Base-by-base conservation (phyloP, 2,113 vertebrate genomes). In the Scortum barcoo region DNA sequence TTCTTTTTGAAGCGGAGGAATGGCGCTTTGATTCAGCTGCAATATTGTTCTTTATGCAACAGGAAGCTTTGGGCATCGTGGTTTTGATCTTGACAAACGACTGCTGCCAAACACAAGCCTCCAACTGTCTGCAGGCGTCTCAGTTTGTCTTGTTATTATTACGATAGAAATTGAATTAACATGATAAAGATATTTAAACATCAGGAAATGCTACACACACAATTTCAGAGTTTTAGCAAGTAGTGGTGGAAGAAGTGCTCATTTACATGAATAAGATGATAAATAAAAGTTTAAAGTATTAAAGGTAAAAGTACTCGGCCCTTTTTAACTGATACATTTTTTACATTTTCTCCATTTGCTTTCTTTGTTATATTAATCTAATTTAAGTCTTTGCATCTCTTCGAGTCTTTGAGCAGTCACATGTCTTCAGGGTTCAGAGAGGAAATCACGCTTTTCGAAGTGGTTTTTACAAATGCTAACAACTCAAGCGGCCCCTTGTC, bases 41-140 rank as follows among this genome's bases (percentile, higher is more conserved):
- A 4, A 11, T 57, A 19, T 44, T 44, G 9, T 22, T 81, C 36
- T 40, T 24, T 36, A 17, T 65, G 53, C 36, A 71, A 40, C 76
- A 85, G 89, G 78, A 85, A 86, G 56, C 38, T 28, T 7, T 10
- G 1, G 36, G 40, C 10, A 16, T 46, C 26, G 61, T 33, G 72
- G 75, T 65, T 86, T 78, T 26, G 58, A 44, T 42, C 62, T 73
- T 13, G 11, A 40, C n/a, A 6, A 8, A 50, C 10, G 1, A n/a
- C 20, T 60, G n/a, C 30, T 62, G 38, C 7, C 2, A 75, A 38
- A 66, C 72, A 10, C 24, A 61, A 53, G 22, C 26, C 20, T 57
- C 1, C 12, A 46, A 5, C 16, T 17, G 26, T 65, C 53, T 54
- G 65, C 54, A 28, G 1, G 40, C 4, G 0, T 38, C 30, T n/a